Percentiles rank a stretch among this genome's conserved stretches.
These are phyloP conservation scores for Picathartes gymnocephalus DNA, from an alignment of 2,113 vertebrate species.

Conservation along the genomic window DNA sequence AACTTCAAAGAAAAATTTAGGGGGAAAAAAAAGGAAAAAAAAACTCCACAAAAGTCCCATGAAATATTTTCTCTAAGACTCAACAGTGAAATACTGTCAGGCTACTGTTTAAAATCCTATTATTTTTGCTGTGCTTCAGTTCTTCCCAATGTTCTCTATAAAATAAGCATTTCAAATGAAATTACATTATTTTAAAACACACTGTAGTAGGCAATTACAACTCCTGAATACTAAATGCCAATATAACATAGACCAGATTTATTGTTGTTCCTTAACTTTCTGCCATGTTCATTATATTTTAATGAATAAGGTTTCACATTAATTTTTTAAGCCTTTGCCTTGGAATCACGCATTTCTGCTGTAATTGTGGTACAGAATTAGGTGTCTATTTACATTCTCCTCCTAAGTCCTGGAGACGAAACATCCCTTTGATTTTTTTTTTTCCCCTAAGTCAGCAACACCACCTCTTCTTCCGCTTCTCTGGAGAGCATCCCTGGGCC, in stretches of 20 bases:
- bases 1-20: background rate
- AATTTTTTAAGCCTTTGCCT: conserved; percentile 50
- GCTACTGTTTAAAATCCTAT: conserved; percentile 31
- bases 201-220: conserved; percentile 47
- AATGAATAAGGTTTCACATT: conserved; percentile 50
- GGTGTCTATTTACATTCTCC: conserved; percentile 8
- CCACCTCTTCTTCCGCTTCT: background rate
- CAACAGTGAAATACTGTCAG: background rate
- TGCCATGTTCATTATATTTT: conserved; percentile 45
- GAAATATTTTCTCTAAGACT: conserved; percentile 2
- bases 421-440: background rate
- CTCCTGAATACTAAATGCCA: conserved; percentile 48
- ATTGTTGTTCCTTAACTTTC: conserved; percentile 48
- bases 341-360: background rate
- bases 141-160: conserved; percentile 43
- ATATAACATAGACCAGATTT: conserved; percentile 28
- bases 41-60: no score
- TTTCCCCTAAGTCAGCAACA: background rate
- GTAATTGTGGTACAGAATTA: conserved; percentile 1
- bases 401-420: background rate
- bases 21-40: fast-evolving
- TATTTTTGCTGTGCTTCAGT: conserved; percentile 37
- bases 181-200: conserved; percentile 51
- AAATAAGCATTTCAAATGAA: conserved; percentile 51
- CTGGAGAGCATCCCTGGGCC: background rate